These are phyloP conservation scores for Brachyptera risi DNA, from an alignment of 2,888 invertebrate genomes.

Conservation along the genomic window DNA sequence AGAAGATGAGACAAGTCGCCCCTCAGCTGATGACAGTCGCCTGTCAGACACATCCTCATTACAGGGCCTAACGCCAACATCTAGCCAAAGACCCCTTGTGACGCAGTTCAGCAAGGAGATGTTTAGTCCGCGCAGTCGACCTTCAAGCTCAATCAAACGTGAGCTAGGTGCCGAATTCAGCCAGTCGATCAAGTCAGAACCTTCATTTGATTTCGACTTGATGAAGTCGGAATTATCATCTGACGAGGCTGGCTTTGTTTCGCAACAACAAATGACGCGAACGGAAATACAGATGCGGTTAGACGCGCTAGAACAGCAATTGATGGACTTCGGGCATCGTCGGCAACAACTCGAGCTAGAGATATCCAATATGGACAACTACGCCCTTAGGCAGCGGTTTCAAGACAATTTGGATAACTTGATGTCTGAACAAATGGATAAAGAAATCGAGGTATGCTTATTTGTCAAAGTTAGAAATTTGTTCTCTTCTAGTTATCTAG, in stretches of 20 bases:
- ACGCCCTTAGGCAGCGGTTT: slow-evolving; percentile 75
- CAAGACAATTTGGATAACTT: slow-evolving; percentile 75
- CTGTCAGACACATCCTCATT: slow-evolving; percentile 64
- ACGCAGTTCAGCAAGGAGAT: slow-evolving; percentile 61
- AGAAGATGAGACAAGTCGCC: slow-evolving; percentile 67
- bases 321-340: slow-evolving; percentile 69
- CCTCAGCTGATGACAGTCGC: slow-evolving; percentile 66
- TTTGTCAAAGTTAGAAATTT: too few relatives aligned
- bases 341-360: slow-evolving; percentile 76
- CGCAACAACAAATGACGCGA: background rate
- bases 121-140: slow-evolving; percentile 43
- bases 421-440: slow-evolving; percentile 68
- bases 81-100: slow-evolving; percentile 43
- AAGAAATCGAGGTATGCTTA: slow-evolving; percentile 49
- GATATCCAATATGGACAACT: slow-evolving; percentile 80
- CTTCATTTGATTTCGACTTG: slow-evolving; percentile 27
- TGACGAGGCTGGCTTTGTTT: slow-evolving; percentile 24
- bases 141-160: background rate
- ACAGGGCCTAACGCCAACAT: slow-evolving; percentile 23
- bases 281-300: slow-evolving; percentile 48
- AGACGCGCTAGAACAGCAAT: slow-evolving; percentile 65
- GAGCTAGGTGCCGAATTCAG: slow-evolving; percentile 15
- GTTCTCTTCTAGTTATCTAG: too few relatives aligned
- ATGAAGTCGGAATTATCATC: slow-evolving; percentile 25
- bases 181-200: slow-evolving; percentile 21